These are phyloP conservation scores for Camponotus pennsylvanicus DNA, from an alignment of 1,140 invertebrate species.

Conservation along the genomic window DNA sequence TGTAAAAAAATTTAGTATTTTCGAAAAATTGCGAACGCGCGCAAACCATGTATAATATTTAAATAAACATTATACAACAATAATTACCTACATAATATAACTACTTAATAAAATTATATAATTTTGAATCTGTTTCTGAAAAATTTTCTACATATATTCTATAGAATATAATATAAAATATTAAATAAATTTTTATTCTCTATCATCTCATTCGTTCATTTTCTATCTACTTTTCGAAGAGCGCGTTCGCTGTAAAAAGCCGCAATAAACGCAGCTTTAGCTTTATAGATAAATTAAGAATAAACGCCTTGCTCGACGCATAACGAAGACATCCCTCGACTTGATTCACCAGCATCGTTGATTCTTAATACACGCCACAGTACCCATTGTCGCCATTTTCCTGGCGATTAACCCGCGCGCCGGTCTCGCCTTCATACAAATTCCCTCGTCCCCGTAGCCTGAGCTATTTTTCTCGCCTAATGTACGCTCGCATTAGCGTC, in stretches of 20 bases:
- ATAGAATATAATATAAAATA: constrained; percentile 9
- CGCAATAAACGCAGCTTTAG: constrained; percentile 10
- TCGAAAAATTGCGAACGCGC: not conserved
- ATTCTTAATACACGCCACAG: constrained; percentile 72
- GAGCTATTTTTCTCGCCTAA: constrained; percentile 83
- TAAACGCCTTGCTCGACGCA: constrained; percentile 8
- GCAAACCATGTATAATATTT: not conserved
- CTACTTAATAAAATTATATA: too few species aligned
- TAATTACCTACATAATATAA: not conserved
- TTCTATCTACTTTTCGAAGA: not conserved
- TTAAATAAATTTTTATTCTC: constrained; percentile 22
- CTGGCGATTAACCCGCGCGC: constrained; percentile 80
- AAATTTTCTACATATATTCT: not conserved
- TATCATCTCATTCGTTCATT: not conserved
- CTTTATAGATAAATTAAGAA: constrained; percentile 48
- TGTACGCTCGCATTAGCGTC: constrained; percentile 84
- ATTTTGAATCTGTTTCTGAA: not conserved
- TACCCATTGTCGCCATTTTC: constrained; percentile 81
- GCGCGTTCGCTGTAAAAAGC: not conserved
- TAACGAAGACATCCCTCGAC: constrained; percentile 53
- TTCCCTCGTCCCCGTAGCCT: constrained; percentile 72
- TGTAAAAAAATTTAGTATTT: constrained; percentile 4
- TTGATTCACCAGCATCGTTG: constrained; percentile 59
- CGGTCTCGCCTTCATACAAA: constrained; percentile 76
- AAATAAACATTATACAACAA: not conserved